phyloP scores from a whole-genome alignment of 2,888 invertebrate genomes.

The Aradus depressus region DNA sequence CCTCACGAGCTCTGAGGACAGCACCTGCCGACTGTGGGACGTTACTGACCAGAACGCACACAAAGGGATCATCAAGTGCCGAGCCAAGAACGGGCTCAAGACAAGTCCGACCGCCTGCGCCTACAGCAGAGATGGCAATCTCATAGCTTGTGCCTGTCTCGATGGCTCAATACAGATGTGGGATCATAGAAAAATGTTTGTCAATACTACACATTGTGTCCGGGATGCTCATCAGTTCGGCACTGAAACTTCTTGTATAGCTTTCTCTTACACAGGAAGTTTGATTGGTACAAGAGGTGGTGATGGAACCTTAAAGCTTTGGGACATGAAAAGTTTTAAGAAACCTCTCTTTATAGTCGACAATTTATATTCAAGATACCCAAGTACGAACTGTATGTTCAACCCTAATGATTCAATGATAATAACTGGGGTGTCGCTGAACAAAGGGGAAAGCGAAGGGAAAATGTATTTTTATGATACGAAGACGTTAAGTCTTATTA shows the following conservation, averaged over 20 bases:
- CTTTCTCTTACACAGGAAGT: constrained; percentile 71
- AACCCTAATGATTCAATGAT: constrained; percentile 88
- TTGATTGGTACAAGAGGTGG: constrained; percentile 69
- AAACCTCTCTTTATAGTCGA: constrained; percentile 57
- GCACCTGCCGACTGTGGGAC: constrained; percentile 86
- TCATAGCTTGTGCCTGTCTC: constrained; percentile 80
- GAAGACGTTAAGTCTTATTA: constrained; percentile 59
- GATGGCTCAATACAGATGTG: constrained; percentile 97
- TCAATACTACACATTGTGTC: constrained; percentile 68
- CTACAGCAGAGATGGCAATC: constrained; percentile 73
- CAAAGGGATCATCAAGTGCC: constrained; percentile 71
- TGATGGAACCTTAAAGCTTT: constrained; percentile 89
- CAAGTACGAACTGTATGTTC: constrained; percentile 53
- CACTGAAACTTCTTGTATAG: constrained; percentile 68
- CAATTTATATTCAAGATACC: constrained; percentile 67
- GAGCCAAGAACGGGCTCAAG: constrained; percentile 74
- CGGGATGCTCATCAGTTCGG: constrained; percentile 71
- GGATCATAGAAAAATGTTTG: constrained; percentile 86
- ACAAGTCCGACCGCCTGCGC: constrained; percentile 73
- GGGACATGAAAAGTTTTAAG: constrained; percentile 81
- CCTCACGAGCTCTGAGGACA: constrained; percentile 86
- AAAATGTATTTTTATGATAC: constrained; percentile 68
- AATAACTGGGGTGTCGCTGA: constrained; percentile 75
- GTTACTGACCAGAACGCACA: constrained; percentile 64
- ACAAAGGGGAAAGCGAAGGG: constrained; percentile 51